phyloP scores from a whole-genome alignment of 2,113 vertebrate genomes.

The Epinephelus lanceolatus region DNA sequence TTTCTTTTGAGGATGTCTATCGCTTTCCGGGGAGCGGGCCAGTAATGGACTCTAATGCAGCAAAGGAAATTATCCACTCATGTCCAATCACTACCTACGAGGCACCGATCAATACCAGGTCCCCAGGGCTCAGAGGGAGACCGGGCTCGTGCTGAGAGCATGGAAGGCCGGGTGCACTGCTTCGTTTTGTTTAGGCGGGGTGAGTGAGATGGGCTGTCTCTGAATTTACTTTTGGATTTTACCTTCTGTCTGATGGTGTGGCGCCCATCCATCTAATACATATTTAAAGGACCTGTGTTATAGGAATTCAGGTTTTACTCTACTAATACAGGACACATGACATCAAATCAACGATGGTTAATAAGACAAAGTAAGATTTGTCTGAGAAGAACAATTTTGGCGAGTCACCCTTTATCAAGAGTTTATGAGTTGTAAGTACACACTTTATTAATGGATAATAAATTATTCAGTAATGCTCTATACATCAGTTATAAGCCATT shows the following conservation, averaged over 20 bases:
- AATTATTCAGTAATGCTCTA: not conserved
- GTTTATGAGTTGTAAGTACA: not conserved
- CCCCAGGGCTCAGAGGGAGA: constrained; percentile 67
- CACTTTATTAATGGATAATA: not conserved
- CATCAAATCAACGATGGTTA: not conserved
- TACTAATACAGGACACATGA: not conserved
- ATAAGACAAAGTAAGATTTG: too few species aligned
- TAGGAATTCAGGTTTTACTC: not conserved
- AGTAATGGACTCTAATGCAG: constrained; percentile 84
- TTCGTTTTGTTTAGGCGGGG: not conserved
- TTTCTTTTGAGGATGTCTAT: constrained; percentile 70
- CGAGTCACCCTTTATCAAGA: not conserved
- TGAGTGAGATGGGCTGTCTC: not conserved
- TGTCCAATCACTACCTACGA: constrained; percentile 80
- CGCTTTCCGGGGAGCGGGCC: constrained; percentile 73
- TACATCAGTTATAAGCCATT: not conserved
- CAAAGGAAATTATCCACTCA: constrained; percentile 83
- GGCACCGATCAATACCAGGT: constrained; percentile 75
- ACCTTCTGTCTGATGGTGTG: not conserved
- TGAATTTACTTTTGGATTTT: constrained; percentile 11
- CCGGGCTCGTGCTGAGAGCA: constrained; percentile 58
- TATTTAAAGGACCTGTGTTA: not conserved
- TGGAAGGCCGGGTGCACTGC: constrained; percentile 10
- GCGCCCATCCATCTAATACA: not conserved
- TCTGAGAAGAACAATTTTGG: not conserved